Base-by-base conservation (phyloP, 1,140 invertebrate genomes). In the Acromyrmex charruanus region DNA sequence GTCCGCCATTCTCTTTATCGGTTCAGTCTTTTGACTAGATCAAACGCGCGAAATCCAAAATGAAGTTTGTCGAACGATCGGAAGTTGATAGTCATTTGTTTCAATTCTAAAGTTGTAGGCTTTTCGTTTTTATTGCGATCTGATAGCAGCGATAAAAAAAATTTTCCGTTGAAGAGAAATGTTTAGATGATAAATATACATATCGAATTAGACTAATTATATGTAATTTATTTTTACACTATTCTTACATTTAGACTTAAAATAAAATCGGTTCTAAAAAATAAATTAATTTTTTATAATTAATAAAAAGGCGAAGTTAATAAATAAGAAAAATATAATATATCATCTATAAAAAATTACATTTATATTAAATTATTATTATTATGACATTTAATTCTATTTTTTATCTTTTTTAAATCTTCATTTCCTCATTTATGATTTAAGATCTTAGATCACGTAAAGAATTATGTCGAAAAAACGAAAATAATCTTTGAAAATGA, bases 21-120 rank as follows among this genome's bases (percentile, higher is more conserved):
- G n/a, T 10, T 28, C 28, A 35, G 18, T 71, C 35, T 71, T 81
- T 81, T 81, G 79, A 81, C 44, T 68, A 72, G 79, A 72, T 81
- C 79, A 72, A 81, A 71, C 79, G 79, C n/a, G 49, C 21, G 66
- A 35, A 58, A 81, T 44, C 79, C 35, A 44, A 81, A 81, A 81
- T 81, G 66, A 81, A 81, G 51, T 81, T 81, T 81, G 3, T 72
- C 16, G 49, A 81, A 81, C 49, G 79, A 44, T 81, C 65, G 51
- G 21, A 21, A 81, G 16, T 72, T 44, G 35, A 81, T 81, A 44
- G 66, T 35, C 51, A 55, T 53, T 81, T 66, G 14, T 6, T 21
- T 72, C 77, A 7, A 71, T 81, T 81, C 35, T 71, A 31, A 79
- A 81, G 28, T 71, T n/a, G 18, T 72, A 28, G 35, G 12, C 16